phyloP scores from a whole-genome alignment of 35 echinoderm and acorn worm genomes.

The Apostichopus californicus region DNA sequence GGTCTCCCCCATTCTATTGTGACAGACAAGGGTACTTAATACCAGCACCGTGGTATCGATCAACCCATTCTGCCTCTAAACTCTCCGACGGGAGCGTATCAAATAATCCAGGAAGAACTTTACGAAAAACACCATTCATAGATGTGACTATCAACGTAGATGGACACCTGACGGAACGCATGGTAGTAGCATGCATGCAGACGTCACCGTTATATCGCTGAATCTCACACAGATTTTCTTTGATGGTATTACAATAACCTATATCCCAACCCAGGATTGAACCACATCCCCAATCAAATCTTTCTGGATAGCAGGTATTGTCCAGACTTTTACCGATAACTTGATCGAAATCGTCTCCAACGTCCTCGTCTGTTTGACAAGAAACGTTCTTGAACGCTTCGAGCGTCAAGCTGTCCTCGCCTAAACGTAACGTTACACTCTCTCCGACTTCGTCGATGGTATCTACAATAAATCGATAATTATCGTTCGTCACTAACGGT shows the following conservation, averaged over 20 bases:
- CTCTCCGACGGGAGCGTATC: neutral
- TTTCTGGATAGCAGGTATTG: neutral
- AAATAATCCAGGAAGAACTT: neutral
- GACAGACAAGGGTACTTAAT: neutral
- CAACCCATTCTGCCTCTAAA: slow-evolving; percentile 9
- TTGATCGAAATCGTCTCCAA: neutral
- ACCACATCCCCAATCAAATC: too few relatives aligned
- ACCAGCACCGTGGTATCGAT: neutral
- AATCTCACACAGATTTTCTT: neutral
- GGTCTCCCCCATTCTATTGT: neutral
- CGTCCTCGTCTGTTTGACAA: neutral
- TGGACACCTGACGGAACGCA: neutral
- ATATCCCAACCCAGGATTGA: neutral
- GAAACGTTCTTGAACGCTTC: neutral
- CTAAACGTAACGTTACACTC: neutral
- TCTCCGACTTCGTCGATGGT: neutral
- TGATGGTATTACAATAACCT: too few relatives aligned
- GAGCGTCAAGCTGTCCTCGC: neutral
- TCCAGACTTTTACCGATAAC: neutral
- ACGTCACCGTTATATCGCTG: neutral
- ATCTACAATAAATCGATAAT: neutral
- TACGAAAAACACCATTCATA: neutral
- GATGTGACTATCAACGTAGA: neutral
- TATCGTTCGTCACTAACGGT: neutral
- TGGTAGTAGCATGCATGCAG: neutral